Conservation (phyloP, 2,888 invertebrate genomes). For the Hofmannophila pseudospretella region DNA sequence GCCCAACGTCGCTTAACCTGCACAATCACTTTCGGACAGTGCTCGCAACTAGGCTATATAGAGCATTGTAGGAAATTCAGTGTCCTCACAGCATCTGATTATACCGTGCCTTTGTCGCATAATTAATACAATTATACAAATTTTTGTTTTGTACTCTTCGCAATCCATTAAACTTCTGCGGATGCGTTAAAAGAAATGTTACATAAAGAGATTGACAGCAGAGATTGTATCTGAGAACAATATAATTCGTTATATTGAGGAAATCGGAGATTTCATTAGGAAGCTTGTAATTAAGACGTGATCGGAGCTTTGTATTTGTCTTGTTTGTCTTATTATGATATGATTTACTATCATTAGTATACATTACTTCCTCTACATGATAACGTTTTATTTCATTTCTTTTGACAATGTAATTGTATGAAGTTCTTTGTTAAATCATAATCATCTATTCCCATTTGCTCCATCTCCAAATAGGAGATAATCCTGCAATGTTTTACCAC, state of each 20-base stretch:
- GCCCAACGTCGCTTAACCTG: too few relatives aligned
- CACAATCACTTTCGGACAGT: too few relatives aligned
- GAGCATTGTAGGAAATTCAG: too few relatives aligned
- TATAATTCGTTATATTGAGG: conserved; percentile 9
- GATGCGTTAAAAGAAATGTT: conserved; percentile 6
- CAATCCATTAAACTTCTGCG: conserved; percentile 11
- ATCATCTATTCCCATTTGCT: too few relatives aligned
- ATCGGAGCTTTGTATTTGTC: not conserved
- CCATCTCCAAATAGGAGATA: too few relatives aligned
- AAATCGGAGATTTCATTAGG: conserved; percentile 11
- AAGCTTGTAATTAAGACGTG: conserved; percentile 10
- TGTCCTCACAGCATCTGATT: not conserved
- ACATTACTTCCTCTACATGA: too few relatives aligned
- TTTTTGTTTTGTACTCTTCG: conserved; percentile 5
- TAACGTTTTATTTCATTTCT: too few relatives aligned
- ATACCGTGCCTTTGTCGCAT: conserved; percentile 8
- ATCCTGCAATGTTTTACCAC: too few relatives aligned
- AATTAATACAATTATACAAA: conserved; percentile 22
- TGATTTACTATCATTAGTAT: too few relatives aligned
- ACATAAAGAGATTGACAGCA: conserved; percentile 8
- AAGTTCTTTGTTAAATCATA: too few relatives aligned
- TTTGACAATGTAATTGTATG: too few relatives aligned
- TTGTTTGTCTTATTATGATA: not conserved
- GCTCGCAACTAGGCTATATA: too few relatives aligned
- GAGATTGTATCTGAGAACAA: conserved; percentile 10